phyloP scores from a whole-genome alignment of 1,140 invertebrate genomes.

The Lysiphlebus fabarum region DNA sequence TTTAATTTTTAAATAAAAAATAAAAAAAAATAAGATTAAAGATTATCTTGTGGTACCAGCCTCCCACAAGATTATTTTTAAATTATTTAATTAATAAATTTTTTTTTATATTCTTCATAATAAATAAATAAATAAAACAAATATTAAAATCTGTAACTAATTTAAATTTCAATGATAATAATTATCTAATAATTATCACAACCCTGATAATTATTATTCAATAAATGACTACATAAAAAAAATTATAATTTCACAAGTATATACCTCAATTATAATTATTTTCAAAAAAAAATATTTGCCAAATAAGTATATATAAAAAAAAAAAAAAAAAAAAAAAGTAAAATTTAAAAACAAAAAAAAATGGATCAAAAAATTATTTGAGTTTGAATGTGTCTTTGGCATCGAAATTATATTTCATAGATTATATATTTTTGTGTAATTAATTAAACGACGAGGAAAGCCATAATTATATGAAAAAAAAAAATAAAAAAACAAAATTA shows the following conservation, averaged over 20 bases:
- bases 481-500: slow-evolving; percentile 37
- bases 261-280: slow-evolving; percentile 20
- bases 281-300: slow-evolving; percentile 21
- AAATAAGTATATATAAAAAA: too few relatives aligned
- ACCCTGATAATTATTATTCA: neutral
- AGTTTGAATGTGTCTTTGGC: slow-evolving; percentile 33
- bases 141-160: too few relatives aligned
- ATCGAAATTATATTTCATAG: slow-evolving; percentile 38
- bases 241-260: too few relatives aligned
- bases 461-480: slow-evolving; percentile 23
- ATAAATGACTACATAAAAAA: slow-evolving; percentile 17
- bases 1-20: too few relatives aligned
- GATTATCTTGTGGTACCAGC: slow-evolving; percentile 21
- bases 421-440: slow-evolving; percentile 54
- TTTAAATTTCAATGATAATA: neutral
- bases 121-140: too few relatives aligned
- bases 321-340: too few relatives aligned
- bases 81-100: slow-evolving; percentile 3
- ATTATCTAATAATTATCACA: slow-evolving; percentile 2
- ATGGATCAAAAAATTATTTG: slow-evolving; percentile 24
- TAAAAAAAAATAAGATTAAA: neutral
- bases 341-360: slow-evolving; percentile 9
- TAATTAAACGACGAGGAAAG: slow-evolving; percentile 32
- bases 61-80: slow-evolving; percentile 16
- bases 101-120: neutral